phyloP scores from a whole-genome alignment of 2,888 invertebrate genomes.

The Thera obeliscata region DNA sequence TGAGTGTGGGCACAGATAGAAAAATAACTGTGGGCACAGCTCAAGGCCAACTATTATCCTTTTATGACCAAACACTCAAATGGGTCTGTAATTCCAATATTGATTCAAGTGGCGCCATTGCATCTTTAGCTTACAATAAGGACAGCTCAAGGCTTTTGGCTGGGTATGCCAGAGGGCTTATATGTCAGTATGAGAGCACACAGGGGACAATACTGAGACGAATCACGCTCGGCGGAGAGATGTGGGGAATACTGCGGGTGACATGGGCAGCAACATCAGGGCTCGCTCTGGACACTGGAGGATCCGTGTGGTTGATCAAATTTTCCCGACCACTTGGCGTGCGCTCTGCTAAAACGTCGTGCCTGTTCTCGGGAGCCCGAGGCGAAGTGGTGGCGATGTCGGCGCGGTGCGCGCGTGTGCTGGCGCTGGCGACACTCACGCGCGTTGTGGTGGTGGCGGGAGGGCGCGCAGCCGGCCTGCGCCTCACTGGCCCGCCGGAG shows the following conservation, averaged over 20 bases:
- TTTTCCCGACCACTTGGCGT: conserved; percentile 95
- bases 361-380: conserved; percentile 97
- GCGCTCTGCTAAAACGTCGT: conserved; percentile 94
- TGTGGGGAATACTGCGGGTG: conserved; percentile 76
- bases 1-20: conserved; percentile 87
- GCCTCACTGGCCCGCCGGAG: conserved; percentile 89
- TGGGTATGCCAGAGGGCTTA: conserved; percentile 90
- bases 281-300: conserved; percentile 92
- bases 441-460: conserved; percentile 87
- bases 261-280: conserved; percentile 79
- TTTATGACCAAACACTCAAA: conserved; percentile 91
- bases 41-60: conserved; percentile 94
- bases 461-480: conserved; percentile 71
- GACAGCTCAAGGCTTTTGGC: conserved; percentile 94
- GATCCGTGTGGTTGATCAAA: conserved; percentile 97
- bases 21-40: conserved; percentile 97
- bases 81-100: conserved; percentile 91
- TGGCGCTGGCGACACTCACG: conserved; percentile 97
- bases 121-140: conserved; percentile 93
- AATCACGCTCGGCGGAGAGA: conserved; percentile 78
- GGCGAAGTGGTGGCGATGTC: conserved; percentile 89
- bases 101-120: conserved; percentile 89
- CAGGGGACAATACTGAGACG: conserved; percentile 82
- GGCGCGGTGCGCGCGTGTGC: conserved; percentile 83
- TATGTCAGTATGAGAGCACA: conserved; percentile 95